Percentiles rank a stretch among this genome's conserved stretches.
Evolutionary conservation across 2,113 vertebrate species (phyloP).

Genomic region (Hipposideros armiger): DNA sequence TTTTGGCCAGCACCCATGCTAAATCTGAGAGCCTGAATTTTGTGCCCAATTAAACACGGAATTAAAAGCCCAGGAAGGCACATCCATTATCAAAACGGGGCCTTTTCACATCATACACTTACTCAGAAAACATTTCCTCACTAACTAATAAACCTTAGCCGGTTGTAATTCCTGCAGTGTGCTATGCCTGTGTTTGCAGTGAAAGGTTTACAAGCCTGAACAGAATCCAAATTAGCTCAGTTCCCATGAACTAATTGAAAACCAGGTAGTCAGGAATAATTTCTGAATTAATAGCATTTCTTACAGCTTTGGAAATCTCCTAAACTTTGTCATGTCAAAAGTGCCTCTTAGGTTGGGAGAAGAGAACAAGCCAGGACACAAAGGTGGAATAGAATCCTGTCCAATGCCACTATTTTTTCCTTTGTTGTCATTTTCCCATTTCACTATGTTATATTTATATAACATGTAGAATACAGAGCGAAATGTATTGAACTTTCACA

Average conservation of each 20-base stretch:
- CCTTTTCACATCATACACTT: slow-evolving; percentile 71
- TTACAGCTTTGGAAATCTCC: slow-evolving; percentile 66
- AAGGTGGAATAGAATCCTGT: background rate
- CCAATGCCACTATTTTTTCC: background rate
- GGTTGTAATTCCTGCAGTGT: slow-evolving; percentile 48
- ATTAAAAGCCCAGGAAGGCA: slow-evolving; percentile 79
- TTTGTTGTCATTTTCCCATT: background rate
- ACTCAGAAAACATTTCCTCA: slow-evolving; percentile 70
- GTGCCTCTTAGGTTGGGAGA: background rate
- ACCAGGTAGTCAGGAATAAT: slow-evolving; percentile 61
- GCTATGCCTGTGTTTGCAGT: background rate
- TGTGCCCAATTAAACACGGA: slow-evolving; percentile 78
- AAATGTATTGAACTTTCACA: background rate
- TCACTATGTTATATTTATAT: background rate
- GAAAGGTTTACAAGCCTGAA: slow-evolving; percentile 59
- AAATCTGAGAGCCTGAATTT: slow-evolving; percentile 73
- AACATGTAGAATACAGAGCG: background rate
- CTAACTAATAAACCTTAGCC: slow-evolving; percentile 41
- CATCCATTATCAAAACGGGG: slow-evolving; percentile 78
- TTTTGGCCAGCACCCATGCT: slow-evolving; percentile 56
- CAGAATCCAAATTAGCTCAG: slow-evolving; percentile 71
- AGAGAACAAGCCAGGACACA: background rate
- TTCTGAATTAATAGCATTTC: slow-evolving; percentile 70
- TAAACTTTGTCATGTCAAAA: slow-evolving; percentile 62
- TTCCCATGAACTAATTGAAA: slow-evolving; percentile 64